Percentiles rank a stretch among this genome's conserved stretches.
phyloP scores from a whole-genome alignment of 2,113 vertebrate species.

The Amphiprion ocellaris region DNA sequence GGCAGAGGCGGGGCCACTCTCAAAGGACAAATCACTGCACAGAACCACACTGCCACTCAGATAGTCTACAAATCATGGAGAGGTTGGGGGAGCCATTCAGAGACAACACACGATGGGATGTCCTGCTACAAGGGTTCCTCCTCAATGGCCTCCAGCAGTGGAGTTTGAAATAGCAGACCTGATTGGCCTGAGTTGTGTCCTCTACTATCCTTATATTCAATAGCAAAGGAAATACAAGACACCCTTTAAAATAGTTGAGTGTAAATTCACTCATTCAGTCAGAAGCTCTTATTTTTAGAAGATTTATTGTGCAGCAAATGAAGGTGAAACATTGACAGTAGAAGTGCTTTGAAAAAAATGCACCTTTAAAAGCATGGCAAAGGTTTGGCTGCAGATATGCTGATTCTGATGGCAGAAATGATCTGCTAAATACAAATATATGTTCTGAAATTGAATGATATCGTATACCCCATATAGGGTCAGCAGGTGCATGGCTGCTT shows the following conservation, averaged over 20 bases:
- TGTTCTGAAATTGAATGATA: not conserved
- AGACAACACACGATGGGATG: slow-evolving; percentile 46
- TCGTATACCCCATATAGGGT: not conserved
- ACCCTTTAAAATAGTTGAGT: slow-evolving; percentile 36
- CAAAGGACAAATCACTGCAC: slow-evolving; percentile 59
- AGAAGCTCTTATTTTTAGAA: slow-evolving; percentile 14
- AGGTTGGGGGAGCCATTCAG: slow-evolving; percentile 46
- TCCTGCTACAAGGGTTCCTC: slow-evolving; percentile 45
- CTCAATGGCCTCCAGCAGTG: slow-evolving; percentile 43
- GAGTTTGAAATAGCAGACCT: slow-evolving; percentile 45
- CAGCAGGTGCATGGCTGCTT: not conserved
- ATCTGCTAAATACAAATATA: no score
- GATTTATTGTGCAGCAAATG: not conserved
- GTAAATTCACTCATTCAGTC: slow-evolving; percentile 32
- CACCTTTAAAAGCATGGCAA: not conserved
- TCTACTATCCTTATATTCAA: slow-evolving; percentile 38
- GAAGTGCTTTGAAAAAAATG: not conserved
- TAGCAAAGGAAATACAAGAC: slow-evolving; percentile 41
- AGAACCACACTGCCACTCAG: slow-evolving; percentile 64
- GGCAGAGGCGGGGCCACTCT: slow-evolving; percentile 58
- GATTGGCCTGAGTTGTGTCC: slow-evolving; percentile 51
- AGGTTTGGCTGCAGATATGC: no score
- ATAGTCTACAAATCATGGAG: slow-evolving; percentile 65
- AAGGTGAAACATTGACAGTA: not conserved
- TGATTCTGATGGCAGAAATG: no score